Evolutionary conservation across 1,140 invertebrate genomes (phyloP).

Genomic region (Papilio machaon): DNA sequence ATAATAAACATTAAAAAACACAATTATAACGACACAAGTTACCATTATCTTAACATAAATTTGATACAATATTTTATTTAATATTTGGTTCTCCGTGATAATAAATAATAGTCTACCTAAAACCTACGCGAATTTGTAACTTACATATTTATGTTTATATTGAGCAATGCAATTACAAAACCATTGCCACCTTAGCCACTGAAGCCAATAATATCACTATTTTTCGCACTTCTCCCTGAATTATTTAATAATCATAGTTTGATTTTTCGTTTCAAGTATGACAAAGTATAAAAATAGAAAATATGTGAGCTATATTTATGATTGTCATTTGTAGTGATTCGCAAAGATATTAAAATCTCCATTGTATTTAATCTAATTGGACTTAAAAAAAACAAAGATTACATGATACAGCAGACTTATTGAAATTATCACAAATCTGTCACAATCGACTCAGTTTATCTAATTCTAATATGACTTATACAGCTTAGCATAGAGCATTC

Average conservation of each 20-base stretch:
- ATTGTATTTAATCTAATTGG: background rate
- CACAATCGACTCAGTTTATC: slow-evolving; percentile 27
- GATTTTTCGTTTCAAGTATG: background rate
- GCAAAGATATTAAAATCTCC: background rate
- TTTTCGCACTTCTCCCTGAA: background rate
- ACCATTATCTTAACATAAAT: slow-evolving; percentile 6
- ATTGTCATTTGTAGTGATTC: background rate
- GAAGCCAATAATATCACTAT: background rate
- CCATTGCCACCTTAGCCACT: background rate
- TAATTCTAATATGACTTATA: slow-evolving; percentile 5
- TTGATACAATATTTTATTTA: slow-evolving; percentile 13
- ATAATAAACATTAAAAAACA: slow-evolving; percentile 10
- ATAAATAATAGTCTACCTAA: slow-evolving; percentile 21
- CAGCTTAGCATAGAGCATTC: background rate
- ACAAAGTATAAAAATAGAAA: background rate
- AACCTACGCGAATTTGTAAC: background rate
- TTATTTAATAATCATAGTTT: background rate
- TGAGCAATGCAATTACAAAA: background rate
- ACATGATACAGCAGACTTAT: slow-evolving; percentile 26
- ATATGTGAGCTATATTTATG: background rate
- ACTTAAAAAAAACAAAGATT: background rate
- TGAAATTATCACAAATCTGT: slow-evolving; percentile 49
- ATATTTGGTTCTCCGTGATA: slow-evolving; percentile 13
- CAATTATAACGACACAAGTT: background rate
- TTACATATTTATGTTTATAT: background rate